These are phyloP conservation scores for Agriotes lineatus DNA, from an alignment of 2,888 invertebrate genomes.

Conservation along the genomic window DNA sequence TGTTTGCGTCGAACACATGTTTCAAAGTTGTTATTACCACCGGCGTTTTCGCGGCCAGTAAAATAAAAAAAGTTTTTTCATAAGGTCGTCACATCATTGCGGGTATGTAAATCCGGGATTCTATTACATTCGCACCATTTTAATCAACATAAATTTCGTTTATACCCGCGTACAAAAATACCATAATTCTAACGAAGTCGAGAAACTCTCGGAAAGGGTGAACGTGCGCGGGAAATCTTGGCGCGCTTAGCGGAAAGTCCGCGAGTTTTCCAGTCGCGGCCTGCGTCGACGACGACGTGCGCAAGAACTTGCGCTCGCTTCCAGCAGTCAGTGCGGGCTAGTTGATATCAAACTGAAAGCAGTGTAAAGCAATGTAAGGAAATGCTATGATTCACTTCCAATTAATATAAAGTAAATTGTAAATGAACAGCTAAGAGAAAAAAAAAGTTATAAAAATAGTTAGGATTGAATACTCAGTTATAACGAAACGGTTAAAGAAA, in stretches of 20 bases:
- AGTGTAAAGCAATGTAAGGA: no score
- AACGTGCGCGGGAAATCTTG: constrained; percentile 36
- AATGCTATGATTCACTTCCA: no score
- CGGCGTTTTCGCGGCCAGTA: constrained; percentile 42
- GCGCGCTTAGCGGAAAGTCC: constrained; percentile 31
- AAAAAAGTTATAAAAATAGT: no score
- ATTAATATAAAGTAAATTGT: no score
- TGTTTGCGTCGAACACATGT: neutral
- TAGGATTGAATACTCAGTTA: no score
- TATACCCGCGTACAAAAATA: constrained; percentile 52
- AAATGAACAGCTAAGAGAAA: no score
- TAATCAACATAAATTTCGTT: constrained; percentile 62
- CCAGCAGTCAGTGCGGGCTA: constrained; percentile 48
- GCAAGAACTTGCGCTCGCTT: constrained; percentile 47
- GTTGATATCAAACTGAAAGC: constrained; percentile 52
- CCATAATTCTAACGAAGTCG: constrained; percentile 50
- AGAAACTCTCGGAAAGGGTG: constrained; percentile 37
- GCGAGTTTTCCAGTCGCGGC: constrained; percentile 30
- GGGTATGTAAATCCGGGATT: constrained; percentile 55
- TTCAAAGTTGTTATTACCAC: constrained; percentile 1
- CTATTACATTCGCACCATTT: constrained; percentile 59
- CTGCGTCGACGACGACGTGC: constrained; percentile 39
- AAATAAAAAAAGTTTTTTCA: constrained; percentile 47
- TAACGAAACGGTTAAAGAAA: no score
- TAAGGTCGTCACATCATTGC: constrained; percentile 33